Evolutionary conservation across 2,797 vertebrate genomes (phyloP).

Genomic region (Enteromius anoplus): DNA sequence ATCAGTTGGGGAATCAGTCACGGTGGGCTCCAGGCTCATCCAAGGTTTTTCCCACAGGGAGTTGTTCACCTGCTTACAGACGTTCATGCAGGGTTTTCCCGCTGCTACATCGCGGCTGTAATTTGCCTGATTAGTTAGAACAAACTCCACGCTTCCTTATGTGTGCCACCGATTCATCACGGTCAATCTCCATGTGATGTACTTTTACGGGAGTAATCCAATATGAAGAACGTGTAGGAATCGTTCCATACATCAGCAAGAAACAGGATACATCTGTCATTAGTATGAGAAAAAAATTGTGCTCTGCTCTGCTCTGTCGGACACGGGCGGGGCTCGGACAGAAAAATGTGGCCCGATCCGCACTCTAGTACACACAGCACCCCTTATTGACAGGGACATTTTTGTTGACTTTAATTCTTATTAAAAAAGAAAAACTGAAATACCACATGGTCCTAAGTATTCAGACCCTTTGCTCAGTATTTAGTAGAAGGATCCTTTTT

Average conservation of each 20-base stretch:
- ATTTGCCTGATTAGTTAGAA: constrained; percentile 76
- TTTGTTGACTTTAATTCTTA: no score
- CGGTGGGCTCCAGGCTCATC: constrained; percentile 71
- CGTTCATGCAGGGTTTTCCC: constrained; percentile 42
- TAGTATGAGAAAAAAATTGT: neutral
- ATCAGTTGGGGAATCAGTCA: constrained; percentile 76
- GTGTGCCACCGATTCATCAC: constrained; percentile 43
- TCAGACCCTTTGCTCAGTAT: no score
- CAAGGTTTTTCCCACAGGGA: constrained; percentile 58
- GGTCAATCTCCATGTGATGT: constrained; percentile 32
- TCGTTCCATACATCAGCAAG: neutral
- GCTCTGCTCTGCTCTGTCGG: no score
- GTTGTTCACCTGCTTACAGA: constrained; percentile 35
- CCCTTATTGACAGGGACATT: no score
- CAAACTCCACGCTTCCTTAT: constrained; percentile 64
- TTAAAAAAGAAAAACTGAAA: no score
- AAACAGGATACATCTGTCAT: constrained; percentile 9
- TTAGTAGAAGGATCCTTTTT: no score
- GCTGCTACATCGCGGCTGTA: constrained; percentile 65
- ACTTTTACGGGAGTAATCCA: constrained; percentile 20
- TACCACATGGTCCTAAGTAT: no score
- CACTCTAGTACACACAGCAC: no score
- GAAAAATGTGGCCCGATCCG: no score
- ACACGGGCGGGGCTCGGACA: no score
- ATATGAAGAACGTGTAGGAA: constrained; percentile 4